Conservation (phyloP, 2,113 vertebrate species). For the Microcebus murinus region DNA sequence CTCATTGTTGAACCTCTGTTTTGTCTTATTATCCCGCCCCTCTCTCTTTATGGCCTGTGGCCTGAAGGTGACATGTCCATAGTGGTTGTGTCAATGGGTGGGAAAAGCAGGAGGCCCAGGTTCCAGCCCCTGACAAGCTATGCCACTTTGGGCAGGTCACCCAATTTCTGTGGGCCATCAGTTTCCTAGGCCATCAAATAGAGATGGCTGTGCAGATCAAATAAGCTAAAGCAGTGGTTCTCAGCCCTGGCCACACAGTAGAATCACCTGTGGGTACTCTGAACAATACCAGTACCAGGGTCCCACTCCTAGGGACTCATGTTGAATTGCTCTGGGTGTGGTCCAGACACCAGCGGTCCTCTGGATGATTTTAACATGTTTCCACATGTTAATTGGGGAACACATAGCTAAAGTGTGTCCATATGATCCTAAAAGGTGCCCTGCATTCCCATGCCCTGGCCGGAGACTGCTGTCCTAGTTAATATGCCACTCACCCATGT, state of each 20-base stretch:
- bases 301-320: not conserved
- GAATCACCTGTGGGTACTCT: not conserved
- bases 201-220: not conserved
- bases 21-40: not conserved
- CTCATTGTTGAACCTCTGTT: not conserved
- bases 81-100: not conserved
- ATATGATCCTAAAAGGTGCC: not conserved
- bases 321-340: not conserved
- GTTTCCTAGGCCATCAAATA: not conserved
- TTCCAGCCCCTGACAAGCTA: not conserved
- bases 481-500: slow-evolving; percentile 81
- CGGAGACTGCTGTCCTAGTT: not conserved
- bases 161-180: not conserved
- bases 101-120: not conserved
- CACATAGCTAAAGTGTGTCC: not conserved
- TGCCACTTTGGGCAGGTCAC: not conserved
- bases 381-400: not conserved
- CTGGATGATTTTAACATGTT: not conserved
- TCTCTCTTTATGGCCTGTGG: not conserved
- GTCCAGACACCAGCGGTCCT: not conserved
- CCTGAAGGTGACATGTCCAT: not conserved
- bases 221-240: not conserved
- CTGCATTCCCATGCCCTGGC: not conserved
- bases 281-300: not conserved
- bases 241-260: not conserved